Percentiles rank a stretch among this genome's conserved stretches.
These are phyloP conservation scores for Metopolophium dirhodum DNA, from an alignment of 1,140 invertebrate species.

Conservation along the genomic window DNA sequence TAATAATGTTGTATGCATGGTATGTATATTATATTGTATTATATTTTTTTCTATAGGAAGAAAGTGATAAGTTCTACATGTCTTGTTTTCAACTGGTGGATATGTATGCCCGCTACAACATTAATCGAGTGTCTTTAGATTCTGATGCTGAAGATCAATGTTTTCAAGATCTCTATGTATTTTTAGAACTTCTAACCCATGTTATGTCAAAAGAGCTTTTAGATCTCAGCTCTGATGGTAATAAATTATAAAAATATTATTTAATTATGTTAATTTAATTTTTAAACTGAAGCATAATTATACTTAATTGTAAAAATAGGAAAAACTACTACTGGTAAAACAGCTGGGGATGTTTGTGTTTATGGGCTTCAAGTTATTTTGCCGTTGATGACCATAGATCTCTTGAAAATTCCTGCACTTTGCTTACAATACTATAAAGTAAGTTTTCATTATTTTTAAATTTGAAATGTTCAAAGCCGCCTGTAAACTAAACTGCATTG, in stretches of 20 bases:
- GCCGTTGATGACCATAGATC: slow-evolving; percentile 77
- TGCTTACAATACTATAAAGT: slow-evolving; percentile 71
- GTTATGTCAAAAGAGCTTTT: slow-evolving; percentile 76
- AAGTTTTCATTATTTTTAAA: slow-evolving; percentile 33
- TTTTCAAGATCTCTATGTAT: slow-evolving; percentile 74
- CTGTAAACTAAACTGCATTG: background rate
- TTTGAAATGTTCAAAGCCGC: background rate
- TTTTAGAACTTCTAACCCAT: slow-evolving; percentile 76
- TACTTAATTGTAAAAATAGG: slow-evolving; percentile 14
- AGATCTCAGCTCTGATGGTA: slow-evolving; percentile 65
- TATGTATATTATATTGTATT: background rate
- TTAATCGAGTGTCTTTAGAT: slow-evolving; percentile 66
- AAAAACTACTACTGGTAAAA: slow-evolving; percentile 21
- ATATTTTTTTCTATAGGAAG: slow-evolving; percentile 63
- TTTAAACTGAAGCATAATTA: background rate
- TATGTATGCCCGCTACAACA: slow-evolving; percentile 76
- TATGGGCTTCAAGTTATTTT: slow-evolving; percentile 76
- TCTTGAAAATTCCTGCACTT: slow-evolving; percentile 75
- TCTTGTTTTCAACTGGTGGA: slow-evolving; percentile 71
- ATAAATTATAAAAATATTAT: background rate
- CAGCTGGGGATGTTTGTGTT: slow-evolving; percentile 71
- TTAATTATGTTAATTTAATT: background rate
- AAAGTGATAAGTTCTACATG: slow-evolving; percentile 70
- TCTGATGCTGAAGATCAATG: slow-evolving; percentile 74
- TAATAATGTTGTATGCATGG: background rate